Evolutionary conservation across 2,888 invertebrate genomes (phyloP).

Genomic region (Corbicula japonica): DNA sequence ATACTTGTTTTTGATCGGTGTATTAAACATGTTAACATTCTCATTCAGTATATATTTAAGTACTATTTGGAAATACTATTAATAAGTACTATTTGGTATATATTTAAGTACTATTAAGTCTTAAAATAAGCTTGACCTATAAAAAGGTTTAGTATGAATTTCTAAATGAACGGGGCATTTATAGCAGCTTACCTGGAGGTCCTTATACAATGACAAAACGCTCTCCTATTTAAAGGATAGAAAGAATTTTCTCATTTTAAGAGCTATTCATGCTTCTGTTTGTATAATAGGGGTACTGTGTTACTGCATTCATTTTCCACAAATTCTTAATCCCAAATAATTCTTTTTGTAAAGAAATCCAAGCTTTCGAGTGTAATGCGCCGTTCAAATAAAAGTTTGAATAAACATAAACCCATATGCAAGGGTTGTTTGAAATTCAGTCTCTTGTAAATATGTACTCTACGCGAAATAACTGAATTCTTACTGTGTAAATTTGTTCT

Average conservation of each 20-base stretch:
- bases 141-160: too few species aligned
- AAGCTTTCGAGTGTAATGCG: conserved; percentile 7
- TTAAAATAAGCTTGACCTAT: too few species aligned
- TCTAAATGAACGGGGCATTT: conserved; percentile 12
- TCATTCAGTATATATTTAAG: too few species aligned
- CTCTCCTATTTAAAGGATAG: not conserved
- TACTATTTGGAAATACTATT: too few species aligned
- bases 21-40: too few species aligned
- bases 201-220: not conserved
- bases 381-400: conserved; percentile 15
- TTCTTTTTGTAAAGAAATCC: conserved; percentile 41
- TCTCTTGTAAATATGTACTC: conserved; percentile 23
- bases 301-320: conserved; percentile 23
- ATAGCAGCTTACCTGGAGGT: not conserved
- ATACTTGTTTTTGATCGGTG: too few species aligned
- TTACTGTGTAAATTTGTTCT: too few species aligned
- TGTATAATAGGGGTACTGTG: conserved; percentile 3
- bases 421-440: conserved; percentile 14
- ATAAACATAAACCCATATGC: conserved; percentile 18
- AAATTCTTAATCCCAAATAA: conserved; percentile 41
- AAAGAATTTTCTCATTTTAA: not conserved
- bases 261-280: conserved; percentile 31
- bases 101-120: too few species aligned
- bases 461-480: conserved; percentile 6
- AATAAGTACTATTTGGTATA: too few species aligned